Conservation (phyloP, 2,113 vertebrate genomes). For the Nesogale talazaci region DNA sequence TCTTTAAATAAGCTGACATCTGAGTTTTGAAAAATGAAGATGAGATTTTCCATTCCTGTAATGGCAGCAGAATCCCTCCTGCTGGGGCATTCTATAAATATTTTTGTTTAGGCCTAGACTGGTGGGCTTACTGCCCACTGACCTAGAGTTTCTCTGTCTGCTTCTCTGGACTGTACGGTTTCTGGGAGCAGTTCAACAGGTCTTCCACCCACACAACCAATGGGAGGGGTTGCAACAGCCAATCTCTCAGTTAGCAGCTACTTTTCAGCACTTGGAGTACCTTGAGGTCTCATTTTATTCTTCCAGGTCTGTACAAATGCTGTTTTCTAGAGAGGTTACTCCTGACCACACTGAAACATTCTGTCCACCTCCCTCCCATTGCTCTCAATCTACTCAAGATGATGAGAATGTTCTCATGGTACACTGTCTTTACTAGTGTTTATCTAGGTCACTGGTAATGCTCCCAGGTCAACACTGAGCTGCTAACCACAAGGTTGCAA, state of each 20-base stretch:
- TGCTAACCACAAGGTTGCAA: neutral
- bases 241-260: neutral
- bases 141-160: neutral
- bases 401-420: neutral
- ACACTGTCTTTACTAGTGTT: neutral
- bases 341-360: neutral
- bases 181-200: neutral
- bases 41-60: neutral
- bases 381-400: neutral
- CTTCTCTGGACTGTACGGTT: neutral
- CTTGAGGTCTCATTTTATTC: neutral
- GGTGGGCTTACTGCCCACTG: accelerated
- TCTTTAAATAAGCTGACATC: neutral
- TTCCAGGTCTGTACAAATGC: accelerated
- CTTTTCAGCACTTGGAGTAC: neutral
- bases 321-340: neutral
- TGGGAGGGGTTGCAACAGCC: neutral
- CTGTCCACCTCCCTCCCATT: neutral
- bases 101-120: neutral
- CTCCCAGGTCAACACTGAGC: no score
- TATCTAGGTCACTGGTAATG: no score
- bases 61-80: neutral
- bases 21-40: neutral
- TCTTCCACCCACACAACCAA: neutral
- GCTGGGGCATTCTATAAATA: no score